These are phyloP conservation scores for Shargacucullia verbasci DNA, from an alignment of 2,888 invertebrate species.

Conservation along the genomic window DNA sequence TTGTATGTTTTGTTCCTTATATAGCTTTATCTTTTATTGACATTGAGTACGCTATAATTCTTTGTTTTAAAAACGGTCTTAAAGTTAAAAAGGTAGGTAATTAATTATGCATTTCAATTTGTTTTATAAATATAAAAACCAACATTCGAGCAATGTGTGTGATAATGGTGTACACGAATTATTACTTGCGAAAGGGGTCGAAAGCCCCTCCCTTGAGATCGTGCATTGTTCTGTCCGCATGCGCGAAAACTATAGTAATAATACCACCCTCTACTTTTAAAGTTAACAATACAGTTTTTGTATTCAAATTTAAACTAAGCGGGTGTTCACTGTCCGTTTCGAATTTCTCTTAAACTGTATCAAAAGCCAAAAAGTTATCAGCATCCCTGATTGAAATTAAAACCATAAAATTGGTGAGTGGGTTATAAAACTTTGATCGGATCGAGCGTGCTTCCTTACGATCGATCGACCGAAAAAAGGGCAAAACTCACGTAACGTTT, in stretches of 20 bases:
- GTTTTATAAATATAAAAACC: conserved; percentile 53
- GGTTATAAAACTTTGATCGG: conserved; percentile 69
- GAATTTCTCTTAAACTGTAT: conserved; percentile 48
- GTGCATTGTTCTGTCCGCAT: conserved; percentile 68
- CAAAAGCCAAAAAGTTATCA: conserved; percentile 47
- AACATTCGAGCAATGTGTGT: conserved; percentile 57
- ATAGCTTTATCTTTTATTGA: conserved; percentile 53
- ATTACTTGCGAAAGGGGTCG: conserved; percentile 71
- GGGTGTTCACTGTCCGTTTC: conserved; percentile 31
- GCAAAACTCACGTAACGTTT: conserved; percentile 61
- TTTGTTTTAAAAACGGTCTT: conserved; percentile 31
- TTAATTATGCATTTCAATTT: conserved; percentile 45
- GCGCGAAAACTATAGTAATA: conserved; percentile 65
- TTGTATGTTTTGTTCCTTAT: conserved; percentile 69
- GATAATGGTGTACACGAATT: conserved; percentile 62
- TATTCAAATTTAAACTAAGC: conserved; percentile 43
- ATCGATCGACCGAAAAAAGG: conserved; percentile 63
- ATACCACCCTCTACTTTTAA: conserved; percentile 57
- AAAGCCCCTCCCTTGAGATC: conserved; percentile 61
- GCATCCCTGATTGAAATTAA: conserved; percentile 56
- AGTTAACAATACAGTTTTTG: conserved; percentile 47
- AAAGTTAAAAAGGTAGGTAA: conserved; percentile 27
- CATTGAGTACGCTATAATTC: conserved; percentile 38
- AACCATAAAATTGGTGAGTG: conserved; percentile 68
- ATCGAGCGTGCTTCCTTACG: conserved; percentile 70